Conservation (phyloP, 2,113 vertebrate genomes). For the Saccopteryx bilineata region DNA sequence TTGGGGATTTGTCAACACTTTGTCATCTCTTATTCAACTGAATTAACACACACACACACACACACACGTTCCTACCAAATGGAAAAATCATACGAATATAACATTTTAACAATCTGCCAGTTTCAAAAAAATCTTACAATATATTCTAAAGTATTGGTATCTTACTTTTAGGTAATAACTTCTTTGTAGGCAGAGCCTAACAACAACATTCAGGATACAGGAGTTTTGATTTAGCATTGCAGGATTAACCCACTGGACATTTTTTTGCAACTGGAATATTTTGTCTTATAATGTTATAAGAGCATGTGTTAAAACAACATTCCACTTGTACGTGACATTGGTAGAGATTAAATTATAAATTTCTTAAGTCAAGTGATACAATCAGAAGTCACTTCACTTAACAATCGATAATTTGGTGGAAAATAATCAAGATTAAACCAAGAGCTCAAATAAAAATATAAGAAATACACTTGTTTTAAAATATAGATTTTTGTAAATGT, state of each 20-base stretch:
- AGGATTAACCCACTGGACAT: not conserved
- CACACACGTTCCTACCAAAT: not conserved
- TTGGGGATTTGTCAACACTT: not conserved
- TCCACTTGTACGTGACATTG: not conserved
- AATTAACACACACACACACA: not conserved
- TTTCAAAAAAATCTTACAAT: slow-evolving; percentile 29
- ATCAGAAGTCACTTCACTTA: slow-evolving; percentile 17
- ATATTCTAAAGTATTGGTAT: not conserved
- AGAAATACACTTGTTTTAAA: not conserved
- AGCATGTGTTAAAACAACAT: not conserved
- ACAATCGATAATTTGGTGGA: not conserved
- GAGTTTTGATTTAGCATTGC: not conserved
- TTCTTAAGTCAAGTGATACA: slow-evolving; percentile 36
- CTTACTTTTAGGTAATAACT: not conserved
- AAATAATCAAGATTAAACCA: slow-evolving; percentile 6
- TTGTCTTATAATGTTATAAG: not conserved
- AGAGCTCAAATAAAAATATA: not conserved
- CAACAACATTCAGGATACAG: not conserved
- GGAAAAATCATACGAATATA: not conserved
- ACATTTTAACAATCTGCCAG: not conserved
- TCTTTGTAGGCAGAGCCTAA: not conserved
- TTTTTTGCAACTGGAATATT: not conserved
- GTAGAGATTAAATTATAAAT: slow-evolving; percentile 2
- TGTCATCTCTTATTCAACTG: slow-evolving; percentile 4
- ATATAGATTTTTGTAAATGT: not conserved